Percentiles rank a stretch among this genome's conserved stretches.
These are phyloP conservation scores for Habropoda laboriosa DNA, from an alignment of 1,140 invertebrate species.

Conservation along the genomic window DNA sequence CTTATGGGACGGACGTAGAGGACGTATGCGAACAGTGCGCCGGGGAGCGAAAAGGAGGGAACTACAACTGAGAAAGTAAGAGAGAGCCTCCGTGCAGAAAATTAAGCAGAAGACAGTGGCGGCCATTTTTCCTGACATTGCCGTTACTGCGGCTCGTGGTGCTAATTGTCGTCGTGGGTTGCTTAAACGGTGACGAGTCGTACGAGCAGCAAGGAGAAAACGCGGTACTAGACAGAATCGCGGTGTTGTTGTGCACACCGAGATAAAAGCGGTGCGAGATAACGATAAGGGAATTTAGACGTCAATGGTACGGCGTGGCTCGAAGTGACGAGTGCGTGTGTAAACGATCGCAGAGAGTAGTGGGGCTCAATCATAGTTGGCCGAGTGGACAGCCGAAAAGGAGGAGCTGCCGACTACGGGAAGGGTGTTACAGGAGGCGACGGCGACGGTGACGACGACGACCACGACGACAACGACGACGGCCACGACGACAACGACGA, in stretches of 20 bases:
- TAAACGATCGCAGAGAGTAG: constrained; percentile 49
- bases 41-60: constrained; percentile 42
- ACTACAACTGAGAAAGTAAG: constrained; percentile 41
- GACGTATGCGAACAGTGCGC: constrained; percentile 30
- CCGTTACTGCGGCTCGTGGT: constrained; percentile 34
- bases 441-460: constrained; percentile 26
- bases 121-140: constrained; percentile 62
- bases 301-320: constrained; percentile 58
- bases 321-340: constrained; percentile 41
- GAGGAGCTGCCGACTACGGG: constrained; percentile 35
- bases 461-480: constrained; percentile 1
- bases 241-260: constrained; percentile 32
- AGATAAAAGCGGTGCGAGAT: constrained; percentile 53
- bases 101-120: constrained; percentile 58
- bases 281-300: constrained; percentile 59
- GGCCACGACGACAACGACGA: constrained; percentile 4
- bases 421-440: constrained; percentile 34
- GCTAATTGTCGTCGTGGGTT: constrained; percentile 10
- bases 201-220: not conserved
- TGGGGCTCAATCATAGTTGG: constrained; percentile 24
- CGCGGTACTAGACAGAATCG: not conserved
- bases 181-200: not conserved
- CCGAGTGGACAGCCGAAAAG: constrained; percentile 39
- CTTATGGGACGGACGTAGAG: constrained; percentile 26
- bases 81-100: constrained; percentile 38